These are phyloP conservation scores for Papilio glaucus DNA, from an alignment of 1,140 invertebrate genomes.

Conservation along the genomic window DNA sequence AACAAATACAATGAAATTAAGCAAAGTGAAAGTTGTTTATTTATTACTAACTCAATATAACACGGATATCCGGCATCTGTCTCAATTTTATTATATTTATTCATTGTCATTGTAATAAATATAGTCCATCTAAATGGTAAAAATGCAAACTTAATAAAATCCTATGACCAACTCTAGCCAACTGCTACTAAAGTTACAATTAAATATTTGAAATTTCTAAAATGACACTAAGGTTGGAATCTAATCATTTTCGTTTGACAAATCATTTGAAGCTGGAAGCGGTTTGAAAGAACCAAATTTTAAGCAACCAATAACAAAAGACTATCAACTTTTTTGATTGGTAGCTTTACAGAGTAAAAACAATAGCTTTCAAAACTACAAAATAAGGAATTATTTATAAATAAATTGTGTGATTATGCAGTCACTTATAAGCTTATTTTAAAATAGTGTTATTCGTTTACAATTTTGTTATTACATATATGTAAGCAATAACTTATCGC, in stretches of 20 bases:
- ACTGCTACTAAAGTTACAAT: constrained; percentile 3
- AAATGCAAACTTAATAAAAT: not conserved
- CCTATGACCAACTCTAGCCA: not conserved
- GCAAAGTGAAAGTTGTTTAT: constrained; percentile 60
- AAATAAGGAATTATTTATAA: not conserved
- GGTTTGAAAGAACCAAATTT: not conserved
- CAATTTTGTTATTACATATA: too few species aligned
- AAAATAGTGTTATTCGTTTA: too few species aligned
- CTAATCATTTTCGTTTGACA: not conserved
- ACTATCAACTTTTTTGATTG: constrained; percentile 6
- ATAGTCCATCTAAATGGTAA: not conserved
- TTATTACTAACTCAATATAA: constrained; percentile 82
- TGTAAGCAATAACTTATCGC: too few species aligned
- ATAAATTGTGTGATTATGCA: too few species aligned
- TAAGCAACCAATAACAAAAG: constrained; percentile 26
- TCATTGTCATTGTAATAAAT: constrained; percentile 48
- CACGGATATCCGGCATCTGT: constrained; percentile 84
- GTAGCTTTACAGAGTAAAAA: not conserved
- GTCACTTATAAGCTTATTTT: too few species aligned
- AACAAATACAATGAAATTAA: constrained; percentile 33
- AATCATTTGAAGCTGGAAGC: not conserved
- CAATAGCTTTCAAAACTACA: not conserved
- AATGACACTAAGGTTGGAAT: not conserved
- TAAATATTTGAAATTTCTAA: not conserved
- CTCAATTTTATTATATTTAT: constrained; percentile 79